phyloP scores from a whole-genome alignment of 2,888 invertebrate genomes.

The Nemoura dubitans region DNA sequence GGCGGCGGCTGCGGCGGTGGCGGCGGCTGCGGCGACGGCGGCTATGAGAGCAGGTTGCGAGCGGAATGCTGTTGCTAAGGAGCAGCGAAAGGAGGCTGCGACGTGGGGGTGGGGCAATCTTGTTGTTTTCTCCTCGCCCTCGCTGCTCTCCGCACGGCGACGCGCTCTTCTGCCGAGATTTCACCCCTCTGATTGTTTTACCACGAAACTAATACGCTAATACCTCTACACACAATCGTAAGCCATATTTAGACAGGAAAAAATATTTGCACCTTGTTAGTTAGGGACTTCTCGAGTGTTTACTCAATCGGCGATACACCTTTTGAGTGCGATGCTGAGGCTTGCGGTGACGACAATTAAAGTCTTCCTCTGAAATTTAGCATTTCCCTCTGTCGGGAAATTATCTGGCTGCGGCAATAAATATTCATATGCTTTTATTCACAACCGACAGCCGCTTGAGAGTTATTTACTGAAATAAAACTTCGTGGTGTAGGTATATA shows the following conservation, averaged over 20 bases:
- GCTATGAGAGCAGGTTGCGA: conserved; percentile 24
- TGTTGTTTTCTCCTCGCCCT: conserved; percentile 31
- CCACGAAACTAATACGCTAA: conserved; percentile 40
- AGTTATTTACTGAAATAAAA: background rate
- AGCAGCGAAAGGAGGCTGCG: conserved; percentile 30
- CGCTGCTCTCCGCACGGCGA: background rate
- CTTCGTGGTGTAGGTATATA: background rate
- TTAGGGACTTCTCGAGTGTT: background rate
- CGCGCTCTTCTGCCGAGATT: conserved; percentile 25
- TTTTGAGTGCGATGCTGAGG: background rate
- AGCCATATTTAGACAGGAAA: background rate
- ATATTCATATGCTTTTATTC: background rate
- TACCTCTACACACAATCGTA: conserved; percentile 28
- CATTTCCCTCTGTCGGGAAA: background rate
- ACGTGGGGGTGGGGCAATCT: conserved; percentile 41
- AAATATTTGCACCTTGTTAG: conserved; percentile 1
- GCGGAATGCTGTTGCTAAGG: conserved; percentile 37
- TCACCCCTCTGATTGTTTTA: conserved; percentile 35
- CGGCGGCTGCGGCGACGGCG: background rate
- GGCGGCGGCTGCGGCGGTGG: conserved; percentile 1
- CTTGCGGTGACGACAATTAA: background rate
- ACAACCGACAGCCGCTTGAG: background rate
- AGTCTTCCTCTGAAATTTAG: background rate
- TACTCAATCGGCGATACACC: background rate
- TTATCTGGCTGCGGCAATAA: background rate